Evolutionary conservation across 2,113 vertebrate species (phyloP).

Genomic region (Australoheros scitulus): DNA sequence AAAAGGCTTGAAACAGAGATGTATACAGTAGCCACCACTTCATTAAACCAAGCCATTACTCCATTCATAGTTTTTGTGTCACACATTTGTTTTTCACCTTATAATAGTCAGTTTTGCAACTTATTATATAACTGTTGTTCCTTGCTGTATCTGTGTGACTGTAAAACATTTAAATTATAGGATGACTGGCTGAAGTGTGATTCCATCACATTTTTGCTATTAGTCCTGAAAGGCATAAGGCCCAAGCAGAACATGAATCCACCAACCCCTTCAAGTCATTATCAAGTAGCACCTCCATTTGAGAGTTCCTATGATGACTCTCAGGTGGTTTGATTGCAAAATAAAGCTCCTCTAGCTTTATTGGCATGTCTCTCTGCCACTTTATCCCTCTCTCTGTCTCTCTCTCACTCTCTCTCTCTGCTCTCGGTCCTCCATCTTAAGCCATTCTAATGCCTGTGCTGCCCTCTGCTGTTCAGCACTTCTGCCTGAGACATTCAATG

Average conservation of each 20-base stretch:
- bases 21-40: slow-evolving; percentile 78
- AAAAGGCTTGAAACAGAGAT: slow-evolving; percentile 74
- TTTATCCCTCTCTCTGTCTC: slow-evolving; percentile 7
- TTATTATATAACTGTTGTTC: slow-evolving; percentile 1
- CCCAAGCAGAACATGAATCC: slow-evolving; percentile 7
- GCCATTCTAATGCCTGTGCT: slow-evolving; percentile 77
- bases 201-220: neutral
- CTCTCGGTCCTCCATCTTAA: slow-evolving; percentile 41
- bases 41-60: slow-evolving; percentile 48
- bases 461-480: slow-evolving; percentile 78
- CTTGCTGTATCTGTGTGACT: slow-evolving; percentile 18
- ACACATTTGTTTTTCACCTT: neutral
- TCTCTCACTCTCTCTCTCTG: neutral
- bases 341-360: slow-evolving; percentile 63
- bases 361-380: slow-evolving; percentile 18
- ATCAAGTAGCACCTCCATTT: slow-evolving; percentile 33
- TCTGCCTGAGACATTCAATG: slow-evolving; percentile 48
- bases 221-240: slow-evolving; percentile 6
- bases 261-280: slow-evolving; percentile 16
- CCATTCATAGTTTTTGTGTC: slow-evolving; percentile 55
- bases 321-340: slow-evolving; percentile 58
- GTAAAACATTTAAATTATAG: slow-evolving; percentile 31
- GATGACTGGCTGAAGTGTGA: slow-evolving; percentile 31
- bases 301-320: slow-evolving; percentile 48
- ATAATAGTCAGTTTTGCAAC: slow-evolving; percentile 12